A percentile compares a stretch with the other conserved stretches of the same genome.
phyloP scores from a whole-genome alignment of 2,888 invertebrate species.

The Tiliacea citrago region DNA sequence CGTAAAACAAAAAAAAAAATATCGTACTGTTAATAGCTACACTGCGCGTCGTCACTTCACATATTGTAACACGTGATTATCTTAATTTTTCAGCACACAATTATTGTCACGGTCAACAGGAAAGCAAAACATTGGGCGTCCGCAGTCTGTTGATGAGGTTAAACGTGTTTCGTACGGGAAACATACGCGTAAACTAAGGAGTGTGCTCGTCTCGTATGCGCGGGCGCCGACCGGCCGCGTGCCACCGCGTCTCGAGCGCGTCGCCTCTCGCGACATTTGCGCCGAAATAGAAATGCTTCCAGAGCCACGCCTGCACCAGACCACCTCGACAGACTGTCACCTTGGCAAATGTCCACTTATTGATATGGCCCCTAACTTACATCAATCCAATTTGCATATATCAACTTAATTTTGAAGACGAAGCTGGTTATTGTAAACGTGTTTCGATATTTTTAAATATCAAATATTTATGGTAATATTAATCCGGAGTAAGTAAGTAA shows the following conservation, averaged over 20 bases:
- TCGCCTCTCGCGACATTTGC: slow-evolving; percentile 76
- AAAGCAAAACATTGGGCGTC: slow-evolving; percentile 58
- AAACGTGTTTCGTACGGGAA: slow-evolving; percentile 79
- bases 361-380: slow-evolving; percentile 8
- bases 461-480: neutral
- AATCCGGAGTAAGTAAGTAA: neutral
- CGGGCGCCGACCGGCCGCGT: slow-evolving; percentile 73
- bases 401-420: slow-evolving; percentile 3
- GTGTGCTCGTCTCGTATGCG: slow-evolving; percentile 72
- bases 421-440: neutral
- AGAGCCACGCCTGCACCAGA: slow-evolving; percentile 69
- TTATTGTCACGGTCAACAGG: slow-evolving; percentile 49
- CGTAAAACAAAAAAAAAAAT: slow-evolving; percentile 14
- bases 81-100: slow-evolving; percentile 50
- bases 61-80: slow-evolving; percentile 43
- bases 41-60: slow-evolving; percentile 49
- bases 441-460: neutral
- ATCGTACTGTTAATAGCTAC: slow-evolving; percentile 11
- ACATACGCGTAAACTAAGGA: slow-evolving; percentile 84
- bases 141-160: slow-evolving; percentile 67
- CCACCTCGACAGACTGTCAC: slow-evolving; percentile 63
- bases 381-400: slow-evolving; percentile 27
- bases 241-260: slow-evolving; percentile 74
- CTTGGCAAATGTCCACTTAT: slow-evolving; percentile 56
- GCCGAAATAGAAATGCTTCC: slow-evolving; percentile 87